Evolutionary conservation across 2,888 invertebrate genomes (phyloP).

Genomic region (Heliconius cydno): DNA sequence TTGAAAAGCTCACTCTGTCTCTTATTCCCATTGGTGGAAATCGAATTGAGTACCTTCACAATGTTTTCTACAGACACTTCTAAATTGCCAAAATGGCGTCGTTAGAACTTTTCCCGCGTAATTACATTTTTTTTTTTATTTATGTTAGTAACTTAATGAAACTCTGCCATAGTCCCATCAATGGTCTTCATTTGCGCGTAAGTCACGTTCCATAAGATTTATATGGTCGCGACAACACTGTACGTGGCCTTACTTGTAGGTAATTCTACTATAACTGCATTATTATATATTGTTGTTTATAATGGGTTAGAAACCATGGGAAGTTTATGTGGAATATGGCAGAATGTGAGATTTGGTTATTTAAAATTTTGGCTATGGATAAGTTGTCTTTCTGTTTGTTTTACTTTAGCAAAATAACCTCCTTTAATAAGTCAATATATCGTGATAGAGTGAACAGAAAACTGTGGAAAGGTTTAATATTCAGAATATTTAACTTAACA

Average conservation of each 20-base stretch:
- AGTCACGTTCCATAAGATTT: slow-evolving; percentile 33
- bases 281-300: slow-evolving; percentile 26
- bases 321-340: background rate
- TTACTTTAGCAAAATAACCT: background rate
- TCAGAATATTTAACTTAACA: no score
- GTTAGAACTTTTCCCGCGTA: background rate
- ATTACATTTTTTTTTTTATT: background rate
- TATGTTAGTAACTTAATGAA: slow-evolving; percentile 13
- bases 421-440: no score
- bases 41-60: background rate
- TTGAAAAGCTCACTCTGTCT: no score
- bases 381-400: background rate
- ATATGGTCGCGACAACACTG: slow-evolving; percentile 32
- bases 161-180: slow-evolving; percentile 21
- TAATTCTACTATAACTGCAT: slow-evolving; percentile 26
- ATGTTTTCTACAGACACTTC: background rate
- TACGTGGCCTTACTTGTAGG: slow-evolving; percentile 19
- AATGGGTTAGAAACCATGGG: slow-evolving; percentile 23
- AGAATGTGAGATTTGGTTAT: background rate
- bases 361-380: background rate
- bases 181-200: slow-evolving; percentile 28
- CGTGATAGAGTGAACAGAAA: no score
- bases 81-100: no score
- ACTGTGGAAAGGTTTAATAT: no score
- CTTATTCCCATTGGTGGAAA: background rate